These are phyloP conservation scores for Drosophila busckii DNA, from an alignment of 1,140 invertebrate genomes.

Conservation along the genomic window DNA sequence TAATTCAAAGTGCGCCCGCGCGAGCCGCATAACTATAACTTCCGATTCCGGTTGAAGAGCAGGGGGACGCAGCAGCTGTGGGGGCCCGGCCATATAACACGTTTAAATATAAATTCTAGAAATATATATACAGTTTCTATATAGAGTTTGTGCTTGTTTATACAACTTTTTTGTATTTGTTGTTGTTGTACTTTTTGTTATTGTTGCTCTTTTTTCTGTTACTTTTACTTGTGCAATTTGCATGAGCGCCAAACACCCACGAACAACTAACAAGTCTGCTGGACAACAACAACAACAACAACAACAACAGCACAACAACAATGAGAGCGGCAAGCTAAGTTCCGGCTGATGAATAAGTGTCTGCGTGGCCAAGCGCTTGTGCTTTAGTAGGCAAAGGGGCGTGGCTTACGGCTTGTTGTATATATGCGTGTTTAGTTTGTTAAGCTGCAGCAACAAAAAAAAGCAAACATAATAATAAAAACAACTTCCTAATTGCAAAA, in stretches of 20 bases:
- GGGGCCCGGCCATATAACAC: constrained; percentile 52
- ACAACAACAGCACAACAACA: constrained; percentile 38
- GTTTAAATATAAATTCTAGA: constrained; percentile 69
- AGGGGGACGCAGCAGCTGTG: constrained; percentile 12
- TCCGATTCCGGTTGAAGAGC: constrained; percentile 49
- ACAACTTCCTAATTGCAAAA: constrained; percentile 70
- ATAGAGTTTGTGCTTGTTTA: constrained; percentile 33
- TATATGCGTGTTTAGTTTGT: constrained; percentile 57
- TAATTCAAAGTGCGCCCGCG: constrained; percentile 56
- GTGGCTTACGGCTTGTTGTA: constrained; percentile 19
- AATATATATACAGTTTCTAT: constrained; percentile 35
- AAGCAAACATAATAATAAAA: constrained; percentile 50
- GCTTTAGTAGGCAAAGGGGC: constrained; percentile 7
- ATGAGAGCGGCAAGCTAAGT: constrained; percentile 56
- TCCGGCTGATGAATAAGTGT: constrained; percentile 73
- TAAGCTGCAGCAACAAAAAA: constrained; percentile 25
- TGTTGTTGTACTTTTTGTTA: not conserved
- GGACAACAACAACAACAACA: constrained; percentile 11
- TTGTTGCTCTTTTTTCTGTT: constrained; percentile 7
- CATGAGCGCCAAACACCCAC: constrained; percentile 73
- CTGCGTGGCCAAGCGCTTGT: constrained; percentile 29
- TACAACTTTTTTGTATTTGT: constrained; percentile 43
- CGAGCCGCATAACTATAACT: constrained; percentile 71
- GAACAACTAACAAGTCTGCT: constrained; percentile 71
- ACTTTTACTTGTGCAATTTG: constrained; percentile 69